These are phyloP conservation scores for Hydriomena furcata DNA, from an alignment of 2,888 invertebrate genomes.

Conservation along the genomic window DNA sequence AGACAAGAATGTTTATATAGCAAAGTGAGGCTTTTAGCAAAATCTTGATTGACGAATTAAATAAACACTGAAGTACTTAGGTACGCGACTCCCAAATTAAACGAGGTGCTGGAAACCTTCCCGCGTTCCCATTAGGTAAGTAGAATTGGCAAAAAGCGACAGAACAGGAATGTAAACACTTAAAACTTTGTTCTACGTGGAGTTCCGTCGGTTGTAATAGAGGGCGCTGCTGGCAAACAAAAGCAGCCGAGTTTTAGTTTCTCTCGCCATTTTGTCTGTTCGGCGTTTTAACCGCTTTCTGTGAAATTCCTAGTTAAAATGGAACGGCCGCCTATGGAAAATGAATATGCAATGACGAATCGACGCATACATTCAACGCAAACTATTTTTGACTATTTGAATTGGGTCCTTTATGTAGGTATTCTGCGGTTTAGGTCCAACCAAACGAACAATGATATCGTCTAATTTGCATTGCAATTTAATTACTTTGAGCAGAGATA, in stretches of 20 bases:
- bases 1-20: conserved; percentile 35
- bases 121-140: conserved; percentile 66
- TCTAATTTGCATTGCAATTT: conserved; percentile 41
- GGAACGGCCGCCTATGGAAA: conserved; percentile 62
- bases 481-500: conserved; percentile 43
- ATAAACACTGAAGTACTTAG: conserved; percentile 66
- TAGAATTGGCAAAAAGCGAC: conserved; percentile 79
- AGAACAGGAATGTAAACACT: conserved; percentile 81
- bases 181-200: conserved; percentile 72
- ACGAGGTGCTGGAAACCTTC: conserved; percentile 67
- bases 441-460: conserved; percentile 37
- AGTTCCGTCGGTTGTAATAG: conserved; percentile 65
- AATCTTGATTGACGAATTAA: conserved; percentile 61
- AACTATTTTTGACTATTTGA: not conserved
- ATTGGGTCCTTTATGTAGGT: conserved; percentile 18
- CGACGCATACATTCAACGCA: conserved; percentile 39
- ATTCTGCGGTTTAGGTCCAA: conserved; percentile 24
- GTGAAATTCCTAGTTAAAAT: conserved; percentile 59
- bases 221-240: conserved; percentile 75
- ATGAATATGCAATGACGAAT: conserved; percentile 73
- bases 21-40: conserved; percentile 43
- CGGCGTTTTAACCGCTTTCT: conserved; percentile 65
- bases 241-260: conserved; percentile 70
- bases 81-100: conserved; percentile 64
- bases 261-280: conserved; percentile 65